A percentile compares a stretch with the other conserved stretches of the same genome.
phyloP scores from a whole-genome alignment of 2,797 vertebrate species.

The Gallinago nigripennis region DNA sequence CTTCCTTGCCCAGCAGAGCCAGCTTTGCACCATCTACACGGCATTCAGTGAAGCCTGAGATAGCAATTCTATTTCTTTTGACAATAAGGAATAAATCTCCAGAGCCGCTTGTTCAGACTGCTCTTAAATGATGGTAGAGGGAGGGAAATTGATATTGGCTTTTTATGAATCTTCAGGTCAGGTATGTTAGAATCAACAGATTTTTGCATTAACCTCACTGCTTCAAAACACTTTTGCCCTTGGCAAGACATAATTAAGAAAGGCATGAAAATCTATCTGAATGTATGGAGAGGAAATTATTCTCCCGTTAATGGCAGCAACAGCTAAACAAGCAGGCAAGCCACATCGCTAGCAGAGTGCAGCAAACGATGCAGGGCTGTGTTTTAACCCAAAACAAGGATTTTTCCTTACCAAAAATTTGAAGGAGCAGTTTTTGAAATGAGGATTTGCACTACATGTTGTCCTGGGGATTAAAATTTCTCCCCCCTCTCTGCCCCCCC shows the following conservation, averaged over 20 bases:
- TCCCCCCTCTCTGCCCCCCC: accelerated
- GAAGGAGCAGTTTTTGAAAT: neutral
- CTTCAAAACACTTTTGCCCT: slow-evolving; percentile 35
- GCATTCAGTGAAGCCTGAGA: neutral
- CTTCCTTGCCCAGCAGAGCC: neutral
- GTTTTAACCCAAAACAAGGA: neutral
- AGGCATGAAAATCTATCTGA: slow-evolving; percentile 61
- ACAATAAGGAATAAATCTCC: neutral
- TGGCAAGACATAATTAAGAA: slow-evolving; percentile 55
- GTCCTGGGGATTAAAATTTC: neutral
- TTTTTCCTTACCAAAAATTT: neutral
- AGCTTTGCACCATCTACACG: neutral
- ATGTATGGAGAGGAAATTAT: slow-evolving; percentile 57
- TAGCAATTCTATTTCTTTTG: neutral
- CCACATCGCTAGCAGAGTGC: neutral
- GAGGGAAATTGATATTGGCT: slow-evolving; percentile 74
- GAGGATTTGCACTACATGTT: neutral
- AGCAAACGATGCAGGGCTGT: neutral
- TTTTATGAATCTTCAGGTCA: slow-evolving; percentile 73
- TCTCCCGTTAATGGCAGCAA: slow-evolving; percentile 45
- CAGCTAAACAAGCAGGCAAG: slow-evolving; percentile 47
- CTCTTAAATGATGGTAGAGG: slow-evolving; percentile 47
- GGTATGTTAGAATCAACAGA: slow-evolving; percentile 67
- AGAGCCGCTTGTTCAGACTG: neutral
- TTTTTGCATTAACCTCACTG: slow-evolving; percentile 60